Base-by-base conservation (phyloP, 2,888 invertebrate species). In the Platycnemis pennipes region DNA sequence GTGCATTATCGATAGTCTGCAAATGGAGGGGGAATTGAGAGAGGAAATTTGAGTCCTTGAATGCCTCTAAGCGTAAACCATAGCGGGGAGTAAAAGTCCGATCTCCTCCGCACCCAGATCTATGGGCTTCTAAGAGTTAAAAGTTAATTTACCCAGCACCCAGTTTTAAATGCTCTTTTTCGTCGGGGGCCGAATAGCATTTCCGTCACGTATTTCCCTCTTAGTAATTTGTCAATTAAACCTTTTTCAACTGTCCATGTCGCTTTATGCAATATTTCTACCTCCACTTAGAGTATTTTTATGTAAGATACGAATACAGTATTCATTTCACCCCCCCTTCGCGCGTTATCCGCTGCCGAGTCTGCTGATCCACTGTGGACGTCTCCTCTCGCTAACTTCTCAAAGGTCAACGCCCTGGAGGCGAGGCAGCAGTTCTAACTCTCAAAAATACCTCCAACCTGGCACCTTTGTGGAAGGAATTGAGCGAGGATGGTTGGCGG, bases 341-440 rank as follows among this genome's bases (percentile, higher is more conserved):
- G 46, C 45, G 49, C 88, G 88, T 49, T 31, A 31, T 87, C 87
- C 88, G n/a, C 88, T 19, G 11, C 16, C 42, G 31, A 26, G 53
- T 4, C 88, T 31, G 37, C 31, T 31, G 53, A 89, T 89, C 53
- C 53, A 37, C 37, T 53, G 31, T 53, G 77, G 8, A 53, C 89
- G 42, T 56, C 53, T 56, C 37, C 42, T 19, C 88, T 49, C 22
- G 89, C 89, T 22, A 56, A 37, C 77, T 77, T n/a, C n/a, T 16
- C 63, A n/a, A 89, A 69, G 91, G 91, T 91, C 91, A 91, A 69
- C 91, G 91, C 91, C 91, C 89, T 42, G 77, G 16, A 77, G 56
- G 63, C 37, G 91, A n/a, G 69, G 91, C 63, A 89, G 31, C 37
- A 37, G 77, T 91, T 69, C 91, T 77, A 37, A 91, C 91, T 53